phyloP scores from a whole-genome alignment of 2,113 vertebrate species.

The Boulengeromyrus knoepffleri region DNA sequence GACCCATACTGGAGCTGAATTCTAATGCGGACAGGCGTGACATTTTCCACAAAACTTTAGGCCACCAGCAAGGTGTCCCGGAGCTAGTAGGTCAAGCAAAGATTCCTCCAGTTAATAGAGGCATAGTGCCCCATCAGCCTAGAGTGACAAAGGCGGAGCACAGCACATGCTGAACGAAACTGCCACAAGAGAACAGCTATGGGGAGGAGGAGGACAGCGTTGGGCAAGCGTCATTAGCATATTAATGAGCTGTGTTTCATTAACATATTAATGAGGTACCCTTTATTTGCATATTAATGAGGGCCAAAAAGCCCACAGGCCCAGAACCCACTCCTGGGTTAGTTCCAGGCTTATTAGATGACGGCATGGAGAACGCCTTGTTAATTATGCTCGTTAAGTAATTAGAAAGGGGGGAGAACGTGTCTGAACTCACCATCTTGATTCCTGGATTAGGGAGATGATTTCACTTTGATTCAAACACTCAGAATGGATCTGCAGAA shows the following conservation, averaged over 20 bases:
- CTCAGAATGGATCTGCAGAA: background rate
- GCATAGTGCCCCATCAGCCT: background rate
- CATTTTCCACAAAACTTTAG: background rate
- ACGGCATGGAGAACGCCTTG: conserved; percentile 47
- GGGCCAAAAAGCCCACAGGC: conserved; percentile 38
- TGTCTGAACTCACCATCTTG: conserved; percentile 48
- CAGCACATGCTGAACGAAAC: background rate
- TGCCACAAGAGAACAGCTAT: background rate
- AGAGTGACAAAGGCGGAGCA: background rate
- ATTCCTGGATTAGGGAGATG: conserved; percentile 48
- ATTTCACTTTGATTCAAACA: conserved; percentile 30
- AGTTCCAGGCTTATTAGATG: conserved; percentile 48
- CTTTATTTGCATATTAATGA: conserved; percentile 32
- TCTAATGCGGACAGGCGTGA: background rate
- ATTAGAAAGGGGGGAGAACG: conserved; percentile 47
- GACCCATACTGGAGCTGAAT: background rate
- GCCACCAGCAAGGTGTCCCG: background rate
- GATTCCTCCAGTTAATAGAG: background rate
- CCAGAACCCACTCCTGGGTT: conserved; percentile 35
- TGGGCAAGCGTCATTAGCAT: conserved; percentile 27
- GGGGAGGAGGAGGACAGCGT: conserved; percentile 2
- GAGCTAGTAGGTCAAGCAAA: background rate
- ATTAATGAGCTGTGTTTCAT: conserved; percentile 26
- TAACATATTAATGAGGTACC: conserved; percentile 29
- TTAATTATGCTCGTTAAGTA: conserved; percentile 57